phyloP scores from a whole-genome alignment of 2,888 invertebrate species.

The Lasioglossum figueresi region DNA sequence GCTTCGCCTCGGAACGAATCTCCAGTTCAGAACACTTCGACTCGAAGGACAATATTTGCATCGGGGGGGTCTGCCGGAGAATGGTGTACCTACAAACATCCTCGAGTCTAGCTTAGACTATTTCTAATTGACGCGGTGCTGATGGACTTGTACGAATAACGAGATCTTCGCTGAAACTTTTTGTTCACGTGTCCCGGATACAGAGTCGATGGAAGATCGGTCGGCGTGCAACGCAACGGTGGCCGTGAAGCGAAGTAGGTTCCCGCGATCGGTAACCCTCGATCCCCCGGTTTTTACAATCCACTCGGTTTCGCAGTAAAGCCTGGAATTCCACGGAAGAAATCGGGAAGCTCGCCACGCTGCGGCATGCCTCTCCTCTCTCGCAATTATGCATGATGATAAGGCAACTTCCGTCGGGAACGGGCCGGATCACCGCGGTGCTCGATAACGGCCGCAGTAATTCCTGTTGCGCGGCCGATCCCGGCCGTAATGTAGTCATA shows the following conservation, averaged over 20 bases:
- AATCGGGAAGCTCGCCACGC: conserved; percentile 26
- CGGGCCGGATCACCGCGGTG: conserved; percentile 37
- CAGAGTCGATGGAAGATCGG: neutral
- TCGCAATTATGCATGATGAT: conserved; percentile 58
- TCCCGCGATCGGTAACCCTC: conserved; percentile 24
- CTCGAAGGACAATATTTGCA: neutral
- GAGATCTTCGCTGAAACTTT: neutral
- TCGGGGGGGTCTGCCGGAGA: neutral
- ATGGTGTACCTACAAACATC: neutral
- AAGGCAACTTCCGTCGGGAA: conserved; percentile 61
- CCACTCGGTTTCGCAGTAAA: conserved; percentile 10
- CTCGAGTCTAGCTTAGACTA: neutral
- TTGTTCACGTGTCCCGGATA: neutral
- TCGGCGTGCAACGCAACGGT: neutral
- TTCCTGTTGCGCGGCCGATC: conserved; percentile 59
- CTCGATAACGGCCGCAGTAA: conserved; percentile 56
- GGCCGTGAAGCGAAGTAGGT: neutral
- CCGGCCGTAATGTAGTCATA: conserved; percentile 59
- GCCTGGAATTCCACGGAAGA: conserved; percentile 14
- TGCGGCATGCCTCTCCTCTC: conserved; percentile 7
- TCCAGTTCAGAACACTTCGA: neutral
- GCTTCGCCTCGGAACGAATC: neutral
- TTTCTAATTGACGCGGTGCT: neutral
- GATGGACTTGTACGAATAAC: neutral
- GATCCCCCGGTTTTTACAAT: neutral